phyloP scores from a whole-genome alignment of 2,888 invertebrate species.

The Thecocarcelia acutangulata region DNA sequence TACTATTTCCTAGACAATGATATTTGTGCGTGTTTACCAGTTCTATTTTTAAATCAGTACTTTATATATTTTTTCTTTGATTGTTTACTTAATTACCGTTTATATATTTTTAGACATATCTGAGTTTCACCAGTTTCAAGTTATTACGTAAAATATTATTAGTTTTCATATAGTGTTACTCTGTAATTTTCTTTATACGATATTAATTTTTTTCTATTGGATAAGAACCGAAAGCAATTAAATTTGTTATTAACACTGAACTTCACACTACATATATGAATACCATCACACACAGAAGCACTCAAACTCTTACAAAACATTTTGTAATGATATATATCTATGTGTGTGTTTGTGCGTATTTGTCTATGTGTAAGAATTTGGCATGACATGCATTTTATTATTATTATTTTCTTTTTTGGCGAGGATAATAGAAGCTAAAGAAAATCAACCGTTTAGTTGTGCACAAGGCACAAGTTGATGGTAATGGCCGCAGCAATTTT shows the following conservation, averaged over 20 bases:
- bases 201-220: slow-evolving; percentile 45
- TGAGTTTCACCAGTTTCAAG: no score
- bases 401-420: no score
- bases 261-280: slow-evolving; percentile 54
- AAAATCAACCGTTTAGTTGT: slow-evolving; percentile 23
- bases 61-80: not conserved
- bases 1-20: not conserved
- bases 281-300: slow-evolving; percentile 23
- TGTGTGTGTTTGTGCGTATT: not conserved
- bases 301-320: slow-evolving; percentile 1
- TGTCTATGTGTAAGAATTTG: slow-evolving; percentile 1
- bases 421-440: not conserved
- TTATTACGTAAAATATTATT: no score
- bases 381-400: slow-evolving; percentile 18
- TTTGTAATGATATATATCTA: no score
- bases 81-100: not conserved
- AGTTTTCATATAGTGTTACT: no score
- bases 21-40: not conserved
- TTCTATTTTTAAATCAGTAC: not conserved
- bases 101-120: not conserved
- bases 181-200: not conserved
- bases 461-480: slow-evolving; percentile 47
- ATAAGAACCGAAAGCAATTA: slow-evolving; percentile 75
- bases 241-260: slow-evolving; percentile 78
- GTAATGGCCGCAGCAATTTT: slow-evolving; percentile 62